Evolutionary conservation across 2,888 invertebrate genomes (phyloP), one percentile per base, ranked within the genome.

Genomic region (Caenorhabditis angaria): DNA sequence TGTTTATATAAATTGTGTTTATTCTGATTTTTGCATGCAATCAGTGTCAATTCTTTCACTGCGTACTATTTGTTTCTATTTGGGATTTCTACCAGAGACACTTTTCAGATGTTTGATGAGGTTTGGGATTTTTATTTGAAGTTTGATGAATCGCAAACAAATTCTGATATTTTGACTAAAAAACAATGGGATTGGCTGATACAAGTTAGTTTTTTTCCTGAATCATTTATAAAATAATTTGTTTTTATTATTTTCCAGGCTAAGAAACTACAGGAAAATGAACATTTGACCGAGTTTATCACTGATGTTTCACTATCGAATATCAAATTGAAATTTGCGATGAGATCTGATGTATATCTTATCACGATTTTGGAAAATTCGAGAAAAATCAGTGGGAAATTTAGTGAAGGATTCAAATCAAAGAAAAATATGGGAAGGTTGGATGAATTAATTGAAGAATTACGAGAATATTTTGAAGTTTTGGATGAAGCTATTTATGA

Each of bases 401-500:
- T 64, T 28, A 53, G 61, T 55, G 61, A 67, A 4, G 71, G 71
- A n/a, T 67, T 67, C 54, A 22, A 22, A 10, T 22, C n/a, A n/a
- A n/a, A 22, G n/a, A 8, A 18, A 10, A 41, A 41, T 41, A 3
- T 14, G 6, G 2, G 8, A 22, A 51, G 22, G 8, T 22, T 54
- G 2, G 24, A 54, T 8, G 12, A 63, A 14, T 28, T 76, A 27
- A 29, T 64, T 12, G 66, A 70, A 28, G 29, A 41, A 25, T 67
- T 51, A 18, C 53, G 35, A 0, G 68, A 70, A 18, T 74, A 48
- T 35, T 69, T 53, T 8, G 47, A 54, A 22, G 27, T 63, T 18
- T 22, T 74, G 2, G 70, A 76, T 32, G 27, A 48, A 2, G 73
- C 56, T 2, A 66, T 76, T 63, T 24, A 55, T 22, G 71, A 71